Base-by-base conservation (phyloP, 2,797 vertebrate species). In the Pogoniulus pusillus region DNA sequence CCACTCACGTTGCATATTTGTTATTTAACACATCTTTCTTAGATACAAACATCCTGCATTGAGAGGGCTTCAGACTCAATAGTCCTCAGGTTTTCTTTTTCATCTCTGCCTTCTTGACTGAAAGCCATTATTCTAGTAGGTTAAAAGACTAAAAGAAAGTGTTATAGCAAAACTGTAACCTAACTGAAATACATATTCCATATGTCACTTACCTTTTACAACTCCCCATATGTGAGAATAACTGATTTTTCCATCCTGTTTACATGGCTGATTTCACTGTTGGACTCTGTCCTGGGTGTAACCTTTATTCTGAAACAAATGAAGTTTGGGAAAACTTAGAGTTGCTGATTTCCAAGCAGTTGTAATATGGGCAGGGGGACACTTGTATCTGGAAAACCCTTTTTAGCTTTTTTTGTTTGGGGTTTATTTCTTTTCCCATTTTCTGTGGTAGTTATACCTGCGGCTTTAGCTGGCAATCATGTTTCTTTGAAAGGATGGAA, bases 241-340 rank as follows among this genome's bases (percentile, higher is more conserved):
- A 77, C 84, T 85, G 90, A 66, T 90, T 95, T 96, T 89, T 89
- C 93, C 79, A 80, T 82, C 78, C 84, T 94, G 85, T 94, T 95
- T 95, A 90, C 84, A 83, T 5, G 89, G 68, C 69, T 96, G 92
- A 94, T 94, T 95, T 97, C 94, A 93, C 82, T 93, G 57, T 82
- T 95, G 93, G 93, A 85, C 70, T 85, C 88, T 57, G 26, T 92
- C 75, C 87, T 93, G 93, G 91, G 93, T 84, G 95, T 95, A 94
- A 92, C 91, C 32, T 91, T 94, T 89, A 71, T 90, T 90, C 94
- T 89, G 60, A 94, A 87, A 87, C 77, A 89, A 94, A 77, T 72
- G 43, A 90, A 91, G 32, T 79, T 91, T 80, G 62, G 55, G 91
- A 92, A 93, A 94, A 84, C 10, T 69, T 75, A 11, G 39, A 84